Evolutionary conservation across 2,797 vertebrate species (phyloP).

Genomic region (Champsocephalus gunnari): DNA sequence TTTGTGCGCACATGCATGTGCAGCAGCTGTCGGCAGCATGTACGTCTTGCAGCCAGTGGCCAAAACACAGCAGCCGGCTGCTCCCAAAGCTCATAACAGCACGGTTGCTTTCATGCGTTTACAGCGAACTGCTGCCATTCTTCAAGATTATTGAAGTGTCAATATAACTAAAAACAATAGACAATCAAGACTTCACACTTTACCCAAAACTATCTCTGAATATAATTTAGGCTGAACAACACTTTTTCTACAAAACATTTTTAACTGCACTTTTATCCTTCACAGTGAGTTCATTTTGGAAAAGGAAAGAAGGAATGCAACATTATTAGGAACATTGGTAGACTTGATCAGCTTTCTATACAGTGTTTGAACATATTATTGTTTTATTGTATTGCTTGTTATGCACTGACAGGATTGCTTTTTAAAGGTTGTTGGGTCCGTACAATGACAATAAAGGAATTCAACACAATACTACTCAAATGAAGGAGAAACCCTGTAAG

Average conservation of each 20-base stretch:
- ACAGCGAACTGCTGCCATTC: slow-evolving; percentile 40
- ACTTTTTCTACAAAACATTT: neutral
- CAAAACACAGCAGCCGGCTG: slow-evolving; percentile 50
- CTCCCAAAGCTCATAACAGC: slow-evolving; percentile 47
- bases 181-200: neutral
- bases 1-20: slow-evolving; percentile 50
- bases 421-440: no score
- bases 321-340: no score
- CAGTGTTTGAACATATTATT: neutral
- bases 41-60: slow-evolving; percentile 40
- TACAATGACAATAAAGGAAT: no score
- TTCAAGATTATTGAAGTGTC: slow-evolving; percentile 3
- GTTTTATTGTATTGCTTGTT: no score
- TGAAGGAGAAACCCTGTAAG: neutral
- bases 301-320: neutral
- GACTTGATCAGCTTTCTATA: neutral
- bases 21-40: slow-evolving; percentile 69
- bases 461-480: neutral
- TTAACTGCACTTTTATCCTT: neutral
- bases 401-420: no score
- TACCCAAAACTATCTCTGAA: slow-evolving; percentile 19
- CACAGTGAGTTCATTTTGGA: neutral
- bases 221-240: neutral
- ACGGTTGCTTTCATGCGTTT: slow-evolving; percentile 34
- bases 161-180: slow-evolving; percentile 29